Evolutionary conservation across 2,797 vertebrate species (phyloP).

Genomic region (Sparidentex hasta): DNA sequence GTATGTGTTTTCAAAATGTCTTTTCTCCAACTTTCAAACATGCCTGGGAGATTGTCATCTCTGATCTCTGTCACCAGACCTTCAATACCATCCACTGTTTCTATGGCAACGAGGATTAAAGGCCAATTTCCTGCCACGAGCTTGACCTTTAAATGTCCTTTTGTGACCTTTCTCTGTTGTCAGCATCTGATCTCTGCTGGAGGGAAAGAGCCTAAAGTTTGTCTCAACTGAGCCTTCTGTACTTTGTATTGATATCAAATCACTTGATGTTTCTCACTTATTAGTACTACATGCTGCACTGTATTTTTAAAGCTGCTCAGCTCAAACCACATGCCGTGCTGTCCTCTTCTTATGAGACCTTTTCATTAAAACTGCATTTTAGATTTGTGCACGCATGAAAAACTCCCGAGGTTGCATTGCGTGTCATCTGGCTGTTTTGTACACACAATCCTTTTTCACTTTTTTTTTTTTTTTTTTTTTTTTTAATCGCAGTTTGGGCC

Average conservation of each 20-base stretch:
- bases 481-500: neutral
- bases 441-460: neutral
- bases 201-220: slow-evolving; percentile 36
- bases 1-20: neutral
- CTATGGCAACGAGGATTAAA: slow-evolving; percentile 72
- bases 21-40: slow-evolving; percentile 13
- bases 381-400: neutral
- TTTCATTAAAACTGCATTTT: slow-evolving; percentile 39
- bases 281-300: neutral
- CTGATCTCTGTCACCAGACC: slow-evolving; percentile 64
- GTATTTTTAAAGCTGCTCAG: slow-evolving; percentile 15
- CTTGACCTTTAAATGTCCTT: slow-evolving; percentile 75
- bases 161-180: slow-evolving; percentile 69
- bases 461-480: neutral
- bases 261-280: neutral
- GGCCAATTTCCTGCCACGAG: slow-evolving; percentile 64
- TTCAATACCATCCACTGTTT: slow-evolving; percentile 61
- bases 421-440: neutral
- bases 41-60: slow-evolving; percentile 49
- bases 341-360: neutral
- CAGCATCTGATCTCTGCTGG: slow-evolving; percentile 65
- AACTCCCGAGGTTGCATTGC: neutral
- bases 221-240: neutral
- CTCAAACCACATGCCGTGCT: slow-evolving; percentile 3
- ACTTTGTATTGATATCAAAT: neutral